Base-by-base conservation (phyloP, 2,888 invertebrate species). In the Drosophila phalerata region DNA sequence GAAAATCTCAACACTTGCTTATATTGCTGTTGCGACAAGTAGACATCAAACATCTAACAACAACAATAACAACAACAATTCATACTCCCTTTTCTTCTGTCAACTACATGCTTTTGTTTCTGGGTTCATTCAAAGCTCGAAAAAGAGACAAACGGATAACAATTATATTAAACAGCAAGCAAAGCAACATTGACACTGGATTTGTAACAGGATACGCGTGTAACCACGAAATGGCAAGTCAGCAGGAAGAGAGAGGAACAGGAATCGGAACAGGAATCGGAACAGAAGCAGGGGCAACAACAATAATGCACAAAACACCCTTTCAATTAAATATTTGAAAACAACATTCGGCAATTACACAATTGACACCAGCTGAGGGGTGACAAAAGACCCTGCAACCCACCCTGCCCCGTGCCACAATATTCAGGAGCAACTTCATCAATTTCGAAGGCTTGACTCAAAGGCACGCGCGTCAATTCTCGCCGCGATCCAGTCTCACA, bases 161-260 rank as follows among this genome's bases (percentile, higher is more conserved):
- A 90, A 90, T 84, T 87, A 89, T 85, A 82, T 85, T 83, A 81
- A 88, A 90, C 74, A 83, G 82, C 72, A 84, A 71, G 77, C 80
- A 86, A 85, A 81, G 79, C 75, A 81, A 57, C 77, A 73, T 73
- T 64, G 77, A 70, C 89, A 87, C 80, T 83, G 90, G 91, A 90
- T 91, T 91, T 91, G 92, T 88, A 92, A 92, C 91, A 89, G 89
- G 92, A 92, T 92, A 92, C 86, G 87, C 92, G 92, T 92, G 92
- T 90, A 91, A 91, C 91, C 92, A 89, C 89, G 86, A 80, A 88
- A 69, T 73, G 80, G 69, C 77, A 68, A 77, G 70, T 71, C 74
- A 66, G 65, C 49, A 47, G 56, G 48, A 48, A 45, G 30, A 43
- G 15, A 22, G 17, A 37, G 22, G 64, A 60, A 43, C n/a, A 13